Percentiles rank a stretch among this genome's conserved stretches.
These are phyloP conservation scores for Fringilla coelebs DNA, from an alignment of 2,797 vertebrate species.

Conservation along the genomic window DNA sequence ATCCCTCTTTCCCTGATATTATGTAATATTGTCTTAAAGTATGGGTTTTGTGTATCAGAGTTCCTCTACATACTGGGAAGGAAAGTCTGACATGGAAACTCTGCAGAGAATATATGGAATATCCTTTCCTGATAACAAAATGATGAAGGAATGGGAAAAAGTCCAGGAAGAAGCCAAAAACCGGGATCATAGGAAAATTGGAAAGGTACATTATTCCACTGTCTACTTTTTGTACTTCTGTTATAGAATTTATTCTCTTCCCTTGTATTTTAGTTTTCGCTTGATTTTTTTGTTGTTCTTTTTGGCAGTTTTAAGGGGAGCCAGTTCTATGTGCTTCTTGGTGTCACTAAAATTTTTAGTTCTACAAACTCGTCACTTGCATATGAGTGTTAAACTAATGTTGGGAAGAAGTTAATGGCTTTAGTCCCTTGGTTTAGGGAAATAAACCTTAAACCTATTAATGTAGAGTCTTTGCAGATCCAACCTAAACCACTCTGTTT, in stretches of 20 bases:
- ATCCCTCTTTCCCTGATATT: neutral
- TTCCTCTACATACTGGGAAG: constrained; percentile 94
- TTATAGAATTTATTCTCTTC: neutral
- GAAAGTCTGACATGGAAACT: constrained; percentile 90
- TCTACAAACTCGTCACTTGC: neutral
- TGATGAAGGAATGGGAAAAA: constrained; percentile 92
- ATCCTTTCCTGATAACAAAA: constrained; percentile 92
- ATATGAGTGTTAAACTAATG: neutral
- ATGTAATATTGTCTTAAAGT: neutral
- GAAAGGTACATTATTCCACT: constrained; percentile 77
- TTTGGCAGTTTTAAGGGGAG: neutral
- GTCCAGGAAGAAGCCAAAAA: constrained; percentile 91
- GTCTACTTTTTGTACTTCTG: neutral
- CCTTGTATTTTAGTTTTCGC: neutral
- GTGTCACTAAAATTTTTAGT: neutral
- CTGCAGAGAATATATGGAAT: constrained; percentile 93
- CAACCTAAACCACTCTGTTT: neutral
- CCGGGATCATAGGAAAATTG: constrained; percentile 92
- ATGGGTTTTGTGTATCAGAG: constrained; percentile 75
- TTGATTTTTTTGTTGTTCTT: neutral
- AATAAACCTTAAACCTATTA: neutral
- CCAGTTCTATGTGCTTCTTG: neutral
- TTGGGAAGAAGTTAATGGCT: neutral
- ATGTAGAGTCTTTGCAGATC: neutral
- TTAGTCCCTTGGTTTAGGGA: neutral